These are phyloP conservation scores for Nesoenas mayeri DNA, from an alignment of 2,113 vertebrate genomes.

Conservation along the genomic window DNA sequence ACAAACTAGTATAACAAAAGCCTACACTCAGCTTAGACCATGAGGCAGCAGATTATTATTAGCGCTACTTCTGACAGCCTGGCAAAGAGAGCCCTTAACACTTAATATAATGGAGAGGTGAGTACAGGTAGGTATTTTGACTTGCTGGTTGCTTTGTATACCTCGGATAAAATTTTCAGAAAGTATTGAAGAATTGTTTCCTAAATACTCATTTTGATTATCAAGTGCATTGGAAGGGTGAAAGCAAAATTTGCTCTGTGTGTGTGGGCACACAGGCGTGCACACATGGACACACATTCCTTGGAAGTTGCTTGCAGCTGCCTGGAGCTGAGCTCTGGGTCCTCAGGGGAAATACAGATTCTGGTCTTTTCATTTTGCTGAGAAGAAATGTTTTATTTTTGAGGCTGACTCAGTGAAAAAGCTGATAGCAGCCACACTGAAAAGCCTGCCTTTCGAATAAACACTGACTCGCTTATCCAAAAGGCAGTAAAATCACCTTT, in stretches of 20 bases:
- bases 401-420: constrained; percentile 8
- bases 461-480: constrained; percentile 27
- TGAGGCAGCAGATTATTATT: not conserved
- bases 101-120: not conserved
- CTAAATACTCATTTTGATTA: not conserved
- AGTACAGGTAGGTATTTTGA: not conserved
- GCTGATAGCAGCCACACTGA: not conserved
- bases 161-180: not conserved
- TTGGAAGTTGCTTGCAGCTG: not conserved
- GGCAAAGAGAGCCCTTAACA: not conserved
- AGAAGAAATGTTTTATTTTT: constrained; percentile 36
- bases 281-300: fast-evolving
- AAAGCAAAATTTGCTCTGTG: not conserved
- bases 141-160: not conserved
- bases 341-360: constrained; percentile 7
- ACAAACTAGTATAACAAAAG: not conserved
- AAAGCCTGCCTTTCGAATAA: constrained; percentile 19
- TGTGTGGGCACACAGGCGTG: not conserved
- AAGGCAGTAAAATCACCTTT: constrained; percentile 45
- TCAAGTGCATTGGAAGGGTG: not conserved
- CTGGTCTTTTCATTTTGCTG: constrained; percentile 18
- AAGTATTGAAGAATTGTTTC: not conserved
- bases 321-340: not conserved
- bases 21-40: not conserved
- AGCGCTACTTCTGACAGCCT: not conserved